Percentiles rank a stretch among this genome's conserved stretches.
Evolutionary conservation across 2,888 invertebrate genomes (phyloP).

Genomic region (Mechanitis mazaeus): DNA sequence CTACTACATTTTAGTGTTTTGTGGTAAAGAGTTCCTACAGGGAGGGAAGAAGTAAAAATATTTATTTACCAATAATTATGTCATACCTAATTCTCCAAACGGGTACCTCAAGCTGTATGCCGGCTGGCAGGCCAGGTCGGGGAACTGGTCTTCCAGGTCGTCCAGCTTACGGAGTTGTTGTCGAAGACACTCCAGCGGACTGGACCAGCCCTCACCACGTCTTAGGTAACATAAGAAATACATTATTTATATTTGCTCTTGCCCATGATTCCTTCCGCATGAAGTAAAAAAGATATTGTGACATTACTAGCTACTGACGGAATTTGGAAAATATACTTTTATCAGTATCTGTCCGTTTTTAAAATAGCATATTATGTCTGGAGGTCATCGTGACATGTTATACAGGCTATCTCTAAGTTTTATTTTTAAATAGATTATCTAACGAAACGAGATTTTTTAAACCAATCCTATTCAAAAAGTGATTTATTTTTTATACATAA

Average conservation of each 20-base stretch:
- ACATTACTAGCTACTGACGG: too few relatives aligned
- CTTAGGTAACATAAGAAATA: constrained; percentile 32
- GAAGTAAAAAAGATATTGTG: too few relatives aligned
- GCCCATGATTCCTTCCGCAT: too few relatives aligned
- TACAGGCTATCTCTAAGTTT: too few relatives aligned
- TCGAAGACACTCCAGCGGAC: constrained; percentile 86
- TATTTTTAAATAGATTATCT: too few relatives aligned
- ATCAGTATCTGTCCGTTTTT: too few relatives aligned
- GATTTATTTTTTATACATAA: too few relatives aligned
- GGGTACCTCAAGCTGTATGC: constrained; percentile 88
- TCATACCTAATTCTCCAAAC: constrained; percentile 82
- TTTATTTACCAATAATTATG: neutral
- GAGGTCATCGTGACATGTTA: too few relatives aligned
- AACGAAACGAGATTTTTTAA: too few relatives aligned
- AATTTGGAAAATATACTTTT: too few relatives aligned
- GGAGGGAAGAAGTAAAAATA: neutral
- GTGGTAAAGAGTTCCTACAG: neutral
- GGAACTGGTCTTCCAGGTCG: constrained; percentile 88
- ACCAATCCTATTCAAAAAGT: too few relatives aligned
- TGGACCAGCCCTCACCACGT: constrained; percentile 78
- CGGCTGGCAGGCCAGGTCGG: constrained; percentile 83
- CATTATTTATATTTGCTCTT: neutral
- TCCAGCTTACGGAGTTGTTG: constrained; percentile 88
- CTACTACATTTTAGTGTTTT: neutral
- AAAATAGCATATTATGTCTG: too few relatives aligned